A percentile compares a stretch with the other conserved stretches of the same genome.
Conservation (phyloP, 2,888 invertebrate species). For the Drosophila incognita region DNA sequence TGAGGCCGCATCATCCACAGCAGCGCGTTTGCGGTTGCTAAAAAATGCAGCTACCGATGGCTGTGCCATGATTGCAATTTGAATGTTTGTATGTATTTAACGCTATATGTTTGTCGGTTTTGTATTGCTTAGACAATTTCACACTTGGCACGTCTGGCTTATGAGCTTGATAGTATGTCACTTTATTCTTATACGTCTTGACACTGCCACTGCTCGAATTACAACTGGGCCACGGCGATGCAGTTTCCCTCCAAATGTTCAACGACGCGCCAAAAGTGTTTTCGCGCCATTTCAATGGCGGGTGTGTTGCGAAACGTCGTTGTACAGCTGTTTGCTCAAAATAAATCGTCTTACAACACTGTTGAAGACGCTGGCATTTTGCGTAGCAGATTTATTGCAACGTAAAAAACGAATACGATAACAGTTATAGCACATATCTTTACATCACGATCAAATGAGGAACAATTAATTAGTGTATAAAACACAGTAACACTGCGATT, state of each 20-base stretch:
- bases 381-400: conserved; percentile 24
- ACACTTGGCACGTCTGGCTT: conserved; percentile 59
- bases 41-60: conserved; percentile 91
- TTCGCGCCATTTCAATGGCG: conserved; percentile 70
- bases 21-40: conserved; percentile 90
- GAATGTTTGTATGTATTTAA: conserved; percentile 16
- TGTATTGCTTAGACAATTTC: conserved; percentile 42
- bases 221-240: conserved; percentile 75
- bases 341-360: conserved; percentile 38
- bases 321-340: conserved; percentile 41
- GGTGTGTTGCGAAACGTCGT: conserved; percentile 20
- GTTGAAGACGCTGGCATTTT: conserved; percentile 25
- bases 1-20: conserved; percentile 88
- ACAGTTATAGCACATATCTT: neutral
- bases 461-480: neutral
- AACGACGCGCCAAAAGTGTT: conserved; percentile 73
- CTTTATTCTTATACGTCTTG: conserved; percentile 68
- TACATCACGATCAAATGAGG: no score
- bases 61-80: conserved; percentile 88
- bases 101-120: conserved; percentile 36
- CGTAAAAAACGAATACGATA: neutral
- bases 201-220: conserved; percentile 77
- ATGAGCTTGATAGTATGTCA: conserved; percentile 25
- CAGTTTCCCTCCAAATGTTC: conserved; percentile 83
- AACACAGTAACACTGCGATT: neutral